Base-by-base conservation (phyloP, 2,113 vertebrate species). In the Arothron firmamentum region DNA sequence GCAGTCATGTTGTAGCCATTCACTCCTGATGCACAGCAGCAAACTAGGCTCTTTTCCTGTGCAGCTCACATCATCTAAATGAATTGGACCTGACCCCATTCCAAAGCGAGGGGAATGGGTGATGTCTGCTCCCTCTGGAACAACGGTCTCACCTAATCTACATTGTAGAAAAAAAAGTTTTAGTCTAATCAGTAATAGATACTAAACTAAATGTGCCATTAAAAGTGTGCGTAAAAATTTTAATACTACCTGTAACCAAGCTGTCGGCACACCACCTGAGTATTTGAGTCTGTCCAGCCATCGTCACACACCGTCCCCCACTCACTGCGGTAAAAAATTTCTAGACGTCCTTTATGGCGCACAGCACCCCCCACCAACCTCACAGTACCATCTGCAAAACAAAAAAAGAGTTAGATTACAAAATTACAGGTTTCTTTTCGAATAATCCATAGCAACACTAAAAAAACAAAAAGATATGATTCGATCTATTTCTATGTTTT, bases 301-400 rank as follows among this genome's bases (percentile, higher is more conserved):
- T 96, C 93, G 10, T 95, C 94, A 31, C 96, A 99, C 80, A 99
- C 81, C 0, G 94, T 96, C 45, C 96, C 96, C 96, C 96, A 99
- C 65, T 90, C 92, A 12, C 93, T 94, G 0, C 4, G 72, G 42
- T 95, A 91, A 78, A 93, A 93, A 46, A 96, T 85, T 82, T 98
- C 94, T 79, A 98, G 80, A 50, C 90, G 92, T 41, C 96, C 95
- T 81, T 96, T 92, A 0, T 91, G 88, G 47, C 74, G 86, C 56
- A 88, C 88, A 50, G 77, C 82, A 20, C 94, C 95, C 0, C 92
- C 93, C 7, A 86, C 70, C 66, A 99, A 88, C 77, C 94, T 88
- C 69, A 93, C 66, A 5, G 85, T 85, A 12, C 97, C 95, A 62
- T 99, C 96, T 99, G 86, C 18, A n/a, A 6, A 20, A 50, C 8